These are phyloP conservation scores for Aleiodes alternator DNA, from an alignment of 2,888 invertebrate species.

Conservation along the genomic window DNA sequence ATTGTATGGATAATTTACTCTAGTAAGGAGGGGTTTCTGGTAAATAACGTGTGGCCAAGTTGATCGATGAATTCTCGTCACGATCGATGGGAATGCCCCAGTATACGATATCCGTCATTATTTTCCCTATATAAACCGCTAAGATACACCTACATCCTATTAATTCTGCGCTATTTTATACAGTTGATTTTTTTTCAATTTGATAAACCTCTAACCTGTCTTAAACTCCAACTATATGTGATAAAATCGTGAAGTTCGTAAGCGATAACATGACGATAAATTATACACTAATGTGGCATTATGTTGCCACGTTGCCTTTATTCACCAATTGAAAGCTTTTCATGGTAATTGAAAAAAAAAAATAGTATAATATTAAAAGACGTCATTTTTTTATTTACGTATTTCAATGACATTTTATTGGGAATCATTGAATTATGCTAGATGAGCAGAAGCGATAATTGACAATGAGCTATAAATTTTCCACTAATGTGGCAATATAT, in stretches of 20 bases:
- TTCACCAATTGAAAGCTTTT: background rate
- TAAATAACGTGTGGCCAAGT: background rate
- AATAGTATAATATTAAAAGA: slow-evolving; percentile 3
- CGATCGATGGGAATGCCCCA: slow-evolving; percentile 11
- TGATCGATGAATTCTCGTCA: slow-evolving; percentile 14
- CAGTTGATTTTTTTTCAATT: slow-evolving; percentile 1
- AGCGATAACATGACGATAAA: slow-evolving; percentile 55
- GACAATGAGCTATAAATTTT: slow-evolving; percentile 37
- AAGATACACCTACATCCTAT: slow-evolving; percentile 33
- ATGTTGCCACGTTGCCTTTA: slow-evolving; percentile 46
- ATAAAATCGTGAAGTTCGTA: slow-evolving; percentile 18
- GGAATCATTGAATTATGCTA: slow-evolving; percentile 38
- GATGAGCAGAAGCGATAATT: slow-evolving; percentile 30
- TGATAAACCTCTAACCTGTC: background rate
- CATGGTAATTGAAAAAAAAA: too few species aligned
- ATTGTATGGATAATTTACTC: background rate
- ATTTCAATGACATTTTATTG: background rate
- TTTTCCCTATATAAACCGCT: slow-evolving; percentile 36
- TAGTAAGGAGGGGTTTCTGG: background rate
- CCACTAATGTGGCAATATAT: slow-evolving; percentile 35
- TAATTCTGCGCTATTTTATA: slow-evolving; percentile 6
- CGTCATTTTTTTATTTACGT: background rate
- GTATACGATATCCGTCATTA: background rate
- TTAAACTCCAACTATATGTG: background rate
- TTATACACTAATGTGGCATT: slow-evolving; percentile 52